phyloP scores from a whole-genome alignment of 2,113 vertebrate genomes.

The Pachyramphus minor region DNA sequence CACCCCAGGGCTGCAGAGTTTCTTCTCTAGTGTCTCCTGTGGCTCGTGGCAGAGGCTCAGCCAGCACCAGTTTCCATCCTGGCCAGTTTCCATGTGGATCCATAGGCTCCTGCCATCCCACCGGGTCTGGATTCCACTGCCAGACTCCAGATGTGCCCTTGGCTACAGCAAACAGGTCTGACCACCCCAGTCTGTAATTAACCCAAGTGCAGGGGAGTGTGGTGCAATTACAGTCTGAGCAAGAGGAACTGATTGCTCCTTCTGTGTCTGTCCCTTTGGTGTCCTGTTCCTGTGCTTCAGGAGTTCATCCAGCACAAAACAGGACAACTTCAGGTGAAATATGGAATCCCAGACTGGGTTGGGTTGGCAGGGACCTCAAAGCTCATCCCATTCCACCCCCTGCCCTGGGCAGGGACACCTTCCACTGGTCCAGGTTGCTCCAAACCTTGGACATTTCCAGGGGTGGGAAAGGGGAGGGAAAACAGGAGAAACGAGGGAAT shows the following conservation, averaged over 20 bases:
- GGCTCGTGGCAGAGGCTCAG: not conserved
- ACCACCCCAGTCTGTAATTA: not conserved
- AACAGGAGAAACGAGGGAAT: not conserved
- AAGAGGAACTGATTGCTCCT: not conserved
- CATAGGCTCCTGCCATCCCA: not conserved
- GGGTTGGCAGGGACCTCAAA: accelerated
- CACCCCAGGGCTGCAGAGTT: not conserved
- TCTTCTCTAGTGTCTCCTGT: not conserved
- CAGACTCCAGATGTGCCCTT: not conserved
- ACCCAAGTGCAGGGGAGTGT: not conserved
- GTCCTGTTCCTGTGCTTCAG: not conserved
- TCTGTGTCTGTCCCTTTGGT: not conserved
- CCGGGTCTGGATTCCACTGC: not conserved
- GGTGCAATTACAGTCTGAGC: not conserved
- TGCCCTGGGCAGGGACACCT: not conserved
- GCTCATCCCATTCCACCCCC: not conserved
- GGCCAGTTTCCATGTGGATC: not conserved
- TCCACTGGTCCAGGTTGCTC: not conserved
- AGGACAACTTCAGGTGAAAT: not conserved
- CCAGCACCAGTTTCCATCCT: too few relatives aligned
- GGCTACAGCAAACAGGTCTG: not conserved
- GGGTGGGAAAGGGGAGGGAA: not conserved
- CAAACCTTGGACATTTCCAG: not conserved
- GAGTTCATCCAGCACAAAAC: not conserved
- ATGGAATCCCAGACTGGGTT: not conserved